Percentiles rank a stretch among this genome's conserved stretches.
Evolutionary conservation across 2,113 vertebrate genomes (phyloP).

Genomic region (Nematolebias whitei): DNA sequence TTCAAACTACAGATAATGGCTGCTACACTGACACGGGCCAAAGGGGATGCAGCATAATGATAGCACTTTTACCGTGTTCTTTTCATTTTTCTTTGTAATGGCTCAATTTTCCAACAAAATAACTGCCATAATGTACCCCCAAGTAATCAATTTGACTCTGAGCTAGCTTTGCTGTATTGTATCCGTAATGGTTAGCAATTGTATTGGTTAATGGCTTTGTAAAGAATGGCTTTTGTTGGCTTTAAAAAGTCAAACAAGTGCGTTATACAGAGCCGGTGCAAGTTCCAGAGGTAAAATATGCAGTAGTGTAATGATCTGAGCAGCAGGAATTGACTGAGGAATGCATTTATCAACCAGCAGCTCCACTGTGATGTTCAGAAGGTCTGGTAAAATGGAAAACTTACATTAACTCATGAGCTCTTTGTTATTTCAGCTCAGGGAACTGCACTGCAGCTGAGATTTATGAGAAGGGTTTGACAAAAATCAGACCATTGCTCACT

Average conservation of each 20-base stretch:
- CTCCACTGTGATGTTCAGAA: neutral
- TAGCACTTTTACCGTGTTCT: slow-evolving; percentile 21
- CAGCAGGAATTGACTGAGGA: slow-evolving; percentile 7
- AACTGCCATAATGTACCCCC: slow-evolving; percentile 30
- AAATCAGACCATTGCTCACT: neutral
- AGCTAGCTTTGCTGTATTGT: slow-evolving; percentile 21
- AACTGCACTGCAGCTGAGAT: neutral
- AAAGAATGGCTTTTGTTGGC: slow-evolving; percentile 6
- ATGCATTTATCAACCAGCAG: slow-evolving; percentile 8
- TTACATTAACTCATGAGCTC: slow-evolving; percentile 9
- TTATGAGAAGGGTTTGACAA: slow-evolving; percentile 1
- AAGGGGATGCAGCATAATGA: slow-evolving; percentile 23
- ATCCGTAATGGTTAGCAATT: slow-evolving; percentile 46
- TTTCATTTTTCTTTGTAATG: slow-evolving; percentile 30
- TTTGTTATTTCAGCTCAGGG: neutral
- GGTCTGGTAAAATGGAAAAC: slow-evolving; percentile 13
- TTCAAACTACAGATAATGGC: slow-evolving; percentile 1
- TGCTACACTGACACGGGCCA: neutral
- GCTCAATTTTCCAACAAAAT: slow-evolving; percentile 56
- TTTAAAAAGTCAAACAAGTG: neutral
- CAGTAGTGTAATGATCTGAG: neutral
- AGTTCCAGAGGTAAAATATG: neutral
- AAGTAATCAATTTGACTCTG: slow-evolving; percentile 50
- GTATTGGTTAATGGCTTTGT: slow-evolving; percentile 33
- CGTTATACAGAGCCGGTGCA: slow-evolving; percentile 3